phyloP scores from a whole-genome alignment of 2,888 invertebrate genomes.

The Ecliptopera silaceata region DNA sequence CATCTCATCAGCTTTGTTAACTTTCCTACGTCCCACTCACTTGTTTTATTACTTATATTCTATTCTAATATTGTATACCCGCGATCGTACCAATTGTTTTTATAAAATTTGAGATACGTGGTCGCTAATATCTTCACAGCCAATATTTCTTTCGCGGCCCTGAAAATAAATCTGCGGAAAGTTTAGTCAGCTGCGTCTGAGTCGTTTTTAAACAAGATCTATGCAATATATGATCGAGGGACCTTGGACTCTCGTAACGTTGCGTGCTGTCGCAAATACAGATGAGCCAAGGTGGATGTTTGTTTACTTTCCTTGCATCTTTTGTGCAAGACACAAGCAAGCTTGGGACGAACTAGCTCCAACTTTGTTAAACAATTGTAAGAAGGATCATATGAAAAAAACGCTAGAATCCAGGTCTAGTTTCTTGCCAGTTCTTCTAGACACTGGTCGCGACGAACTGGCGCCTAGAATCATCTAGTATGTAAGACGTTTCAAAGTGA shows the following conservation, averaged over 20 bases:
- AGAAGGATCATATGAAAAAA: too few species aligned
- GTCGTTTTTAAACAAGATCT: conserved; percentile 5
- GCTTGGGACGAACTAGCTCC: too few species aligned
- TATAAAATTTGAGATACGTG: neutral
- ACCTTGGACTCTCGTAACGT: conserved; percentile 20
- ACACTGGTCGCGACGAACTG: too few species aligned
- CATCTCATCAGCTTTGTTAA: neutral
- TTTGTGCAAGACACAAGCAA: neutral
- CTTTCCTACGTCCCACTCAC: neutral
- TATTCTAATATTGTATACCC: too few species aligned
- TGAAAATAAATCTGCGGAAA: conserved; percentile 8
- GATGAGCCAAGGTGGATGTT: conserved; percentile 13
- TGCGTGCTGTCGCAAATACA: conserved; percentile 11
- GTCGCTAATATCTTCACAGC: neutral
- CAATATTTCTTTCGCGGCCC: conserved; percentile 7
- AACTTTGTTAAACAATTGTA: too few species aligned
- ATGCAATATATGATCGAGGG: neutral
- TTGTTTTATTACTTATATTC: too few species aligned
- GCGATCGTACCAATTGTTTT: neutral
- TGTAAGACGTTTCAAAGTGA: too few species aligned
- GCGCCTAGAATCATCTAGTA: too few species aligned
- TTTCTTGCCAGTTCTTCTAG: too few species aligned
- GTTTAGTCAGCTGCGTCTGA: conserved; percentile 16
- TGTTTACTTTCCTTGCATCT: neutral
- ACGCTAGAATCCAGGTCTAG: too few species aligned